Evolutionary conservation across 2,797 vertebrate species (phyloP).

Genomic region (Paguma larvata): DNA sequence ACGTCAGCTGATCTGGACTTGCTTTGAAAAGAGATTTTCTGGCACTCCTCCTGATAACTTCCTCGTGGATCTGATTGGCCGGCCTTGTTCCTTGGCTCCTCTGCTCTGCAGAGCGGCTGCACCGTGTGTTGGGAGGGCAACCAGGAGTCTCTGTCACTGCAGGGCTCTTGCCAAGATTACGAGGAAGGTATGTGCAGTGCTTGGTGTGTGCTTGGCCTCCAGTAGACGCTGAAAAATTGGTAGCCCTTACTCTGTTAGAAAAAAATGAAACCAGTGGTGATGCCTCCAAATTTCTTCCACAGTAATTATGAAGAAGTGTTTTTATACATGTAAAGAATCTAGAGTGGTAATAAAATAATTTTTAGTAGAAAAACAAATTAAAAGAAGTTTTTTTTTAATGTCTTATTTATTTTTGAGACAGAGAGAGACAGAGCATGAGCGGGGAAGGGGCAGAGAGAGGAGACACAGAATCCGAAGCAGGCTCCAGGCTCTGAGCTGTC

Average conservation of each 20-base stretch:
- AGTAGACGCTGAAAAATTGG: background rate
- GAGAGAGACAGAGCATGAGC: too few species aligned
- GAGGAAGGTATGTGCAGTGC: background rate
- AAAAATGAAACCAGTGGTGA: constrained; percentile 1
- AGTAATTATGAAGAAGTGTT: constrained; percentile 13
- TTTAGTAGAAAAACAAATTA: constrained; percentile 48
- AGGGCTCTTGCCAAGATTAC: background rate
- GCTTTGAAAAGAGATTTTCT: constrained; percentile 59
- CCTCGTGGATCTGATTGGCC: background rate
- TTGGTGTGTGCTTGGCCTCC: background rate
- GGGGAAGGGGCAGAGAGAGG: too few species aligned
- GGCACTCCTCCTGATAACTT: constrained; percentile 17
- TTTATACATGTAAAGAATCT: background rate
- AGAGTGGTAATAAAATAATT: constrained; percentile 22
- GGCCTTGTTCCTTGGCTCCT: background rate
- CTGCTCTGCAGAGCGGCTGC: background rate
- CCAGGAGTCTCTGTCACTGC: background rate
- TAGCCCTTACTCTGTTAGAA: constrained; percentile 27
- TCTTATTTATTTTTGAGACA: too few species aligned
- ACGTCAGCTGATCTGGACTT: background rate
- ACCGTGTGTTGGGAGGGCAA: background rate
- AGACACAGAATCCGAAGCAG: too few species aligned
- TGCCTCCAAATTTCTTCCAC: constrained; percentile 26
- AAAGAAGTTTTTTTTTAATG: too few species aligned
- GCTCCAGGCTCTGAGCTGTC: too few species aligned